A percentile compares a stretch with the other conserved stretches of the same genome.
These are phyloP conservation scores for Heliconius ethilla DNA, from an alignment of 2,888 invertebrate genomes.

Conservation along the genomic window DNA sequence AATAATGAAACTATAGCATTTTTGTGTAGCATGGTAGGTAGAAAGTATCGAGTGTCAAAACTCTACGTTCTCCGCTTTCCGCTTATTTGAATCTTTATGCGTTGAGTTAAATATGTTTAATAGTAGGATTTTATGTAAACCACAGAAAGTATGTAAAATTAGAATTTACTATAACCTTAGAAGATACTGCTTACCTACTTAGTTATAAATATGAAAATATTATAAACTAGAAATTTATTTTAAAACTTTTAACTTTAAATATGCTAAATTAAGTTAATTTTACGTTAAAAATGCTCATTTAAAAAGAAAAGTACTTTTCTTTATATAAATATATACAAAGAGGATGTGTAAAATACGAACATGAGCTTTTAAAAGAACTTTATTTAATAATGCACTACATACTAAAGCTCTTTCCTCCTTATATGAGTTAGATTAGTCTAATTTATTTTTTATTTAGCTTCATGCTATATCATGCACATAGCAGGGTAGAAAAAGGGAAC, in stretches of 20 bases:
- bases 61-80: background rate
- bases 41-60: background rate
- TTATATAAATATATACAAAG: background rate
- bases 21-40: background rate
- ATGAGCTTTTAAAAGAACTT: background rate
- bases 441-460: background rate
- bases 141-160: background rate
- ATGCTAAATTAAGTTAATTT: background rate
- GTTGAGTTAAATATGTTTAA: background rate
- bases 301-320: background rate
- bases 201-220: background rate
- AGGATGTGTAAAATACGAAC: background rate
- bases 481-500: too few relatives aligned
- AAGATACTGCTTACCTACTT: background rate
- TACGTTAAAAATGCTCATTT: background rate
- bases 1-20: background rate
- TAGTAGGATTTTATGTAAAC: background rate
- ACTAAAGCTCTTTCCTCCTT: background rate
- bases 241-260: background rate
- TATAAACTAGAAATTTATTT: background rate
- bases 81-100: too few relatives aligned
- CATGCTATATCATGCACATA: background rate
- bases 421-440: background rate
- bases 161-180: background rate
- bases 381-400: slow-evolving; percentile 2